These are phyloP conservation scores for Heliconius charithonia DNA, from an alignment of 2,888 invertebrate genomes.

Conservation along the genomic window DNA sequence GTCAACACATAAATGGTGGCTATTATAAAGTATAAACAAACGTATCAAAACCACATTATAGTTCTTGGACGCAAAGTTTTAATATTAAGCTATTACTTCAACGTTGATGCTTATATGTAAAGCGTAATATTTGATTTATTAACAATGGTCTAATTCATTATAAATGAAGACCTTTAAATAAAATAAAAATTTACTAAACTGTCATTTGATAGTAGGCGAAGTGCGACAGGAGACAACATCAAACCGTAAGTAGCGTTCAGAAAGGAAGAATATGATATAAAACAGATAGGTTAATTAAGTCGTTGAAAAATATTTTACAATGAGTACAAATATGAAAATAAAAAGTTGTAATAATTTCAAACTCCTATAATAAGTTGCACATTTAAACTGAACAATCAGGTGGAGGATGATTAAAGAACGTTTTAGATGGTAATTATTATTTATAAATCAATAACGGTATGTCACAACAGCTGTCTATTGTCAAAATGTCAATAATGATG, in stretches of 20 bases:
- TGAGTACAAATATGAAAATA: not conserved
- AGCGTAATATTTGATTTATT: constrained; percentile 9
- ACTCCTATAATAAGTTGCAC: not conserved
- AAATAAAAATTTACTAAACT: constrained; percentile 36
- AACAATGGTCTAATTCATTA: constrained; percentile 13
- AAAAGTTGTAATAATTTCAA: not conserved
- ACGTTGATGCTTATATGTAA: not conserved
- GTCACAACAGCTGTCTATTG: not conserved
- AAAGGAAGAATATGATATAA: not conserved
- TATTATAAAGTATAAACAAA: constrained; percentile 36
- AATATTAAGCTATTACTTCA: not conserved
- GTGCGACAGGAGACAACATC: not conserved
- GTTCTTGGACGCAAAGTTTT: not conserved
- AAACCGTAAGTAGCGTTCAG: constrained; percentile 13
- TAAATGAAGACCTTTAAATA: constrained; percentile 12
- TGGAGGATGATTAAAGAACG: not conserved
- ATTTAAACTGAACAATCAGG: not conserved
- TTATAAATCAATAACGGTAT: not conserved
- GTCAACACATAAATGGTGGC: constrained; percentile 49
- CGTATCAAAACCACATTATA: constrained; percentile 10
- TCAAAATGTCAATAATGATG: constrained; percentile 8
- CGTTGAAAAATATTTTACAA: not conserved
- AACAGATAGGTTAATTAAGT: not conserved
- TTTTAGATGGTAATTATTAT: not conserved
- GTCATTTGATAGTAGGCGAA: constrained; percentile 25